Evolutionary conservation across 2,888 invertebrate genomes (phyloP), one percentile per base, ranked within the genome.

Genomic region (Cerastis rubricosa): DNA sequence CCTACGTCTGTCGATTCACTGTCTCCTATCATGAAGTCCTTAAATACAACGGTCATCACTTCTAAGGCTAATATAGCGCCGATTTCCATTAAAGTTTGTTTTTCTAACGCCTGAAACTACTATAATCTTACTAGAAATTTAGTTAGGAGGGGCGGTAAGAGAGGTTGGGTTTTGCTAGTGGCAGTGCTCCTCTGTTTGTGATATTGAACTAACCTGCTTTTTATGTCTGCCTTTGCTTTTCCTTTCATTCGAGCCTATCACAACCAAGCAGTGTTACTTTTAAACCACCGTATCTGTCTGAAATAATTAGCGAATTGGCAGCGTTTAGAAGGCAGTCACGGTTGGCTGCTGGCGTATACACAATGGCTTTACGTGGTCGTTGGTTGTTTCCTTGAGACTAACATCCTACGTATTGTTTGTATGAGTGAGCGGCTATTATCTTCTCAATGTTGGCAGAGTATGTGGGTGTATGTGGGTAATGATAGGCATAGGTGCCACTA

Each of bases 331-430:
- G 77, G 83, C 35, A 74, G 86, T 86, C 66, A 86, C 76, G 88
- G 67, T 82, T 80, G 86, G 86, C 72, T 76, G 59, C 74, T 72
- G 54, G n/a, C 57, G 25, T 65, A 45, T 66, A 80, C 57, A 87
- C 88, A 87, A 88, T 88, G 79, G 79, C 40, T n/a, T 59, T 84
- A 59, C 71, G 54, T 81, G 61, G 83, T 43, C 2, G 87, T 76
- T 78, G 54, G 85, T 43, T 8, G 82, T 87, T 85, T 85, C 86
- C 86, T 87, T 87, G 86, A 87, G 75, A 77, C 69, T 35, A 43
- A 74, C 87, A 87, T 87, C 86, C 85, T 87, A 77, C 78, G 75
- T 68, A 81, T 88, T 88, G 87, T 84, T 81, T 59, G 71, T 76
- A 75, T 79, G 73, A 74, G 83, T 79, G 84, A 84, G 63, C 66